These are phyloP conservation scores for Scelioninae gen. 1 DNA, from an alignment of 2,888 invertebrate genomes.

Conservation along the genomic window DNA sequence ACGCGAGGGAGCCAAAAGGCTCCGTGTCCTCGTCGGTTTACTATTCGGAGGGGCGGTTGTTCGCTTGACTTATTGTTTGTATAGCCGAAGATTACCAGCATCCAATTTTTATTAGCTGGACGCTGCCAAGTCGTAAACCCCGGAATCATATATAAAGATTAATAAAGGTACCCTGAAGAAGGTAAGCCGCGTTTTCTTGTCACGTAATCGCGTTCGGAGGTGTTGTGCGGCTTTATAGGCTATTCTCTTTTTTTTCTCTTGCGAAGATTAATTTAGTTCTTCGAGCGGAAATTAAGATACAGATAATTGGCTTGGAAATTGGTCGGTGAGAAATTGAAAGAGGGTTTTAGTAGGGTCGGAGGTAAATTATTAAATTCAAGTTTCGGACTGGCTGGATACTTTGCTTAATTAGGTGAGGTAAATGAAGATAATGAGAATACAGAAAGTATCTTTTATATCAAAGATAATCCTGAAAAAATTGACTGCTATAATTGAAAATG, in stretches of 20 bases:
- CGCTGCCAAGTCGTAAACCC: conserved; percentile 60
- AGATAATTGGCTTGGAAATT: conserved; percentile 55
- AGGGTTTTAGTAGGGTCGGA: too few relatives aligned
- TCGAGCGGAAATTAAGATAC: conserved; percentile 58
- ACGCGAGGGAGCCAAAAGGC: conserved; percentile 59
- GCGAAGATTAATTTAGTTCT: conserved; percentile 49
- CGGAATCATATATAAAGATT: conserved; percentile 70
- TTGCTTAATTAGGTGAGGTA: too few relatives aligned
- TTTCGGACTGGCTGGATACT: neutral
- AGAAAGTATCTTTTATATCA: too few relatives aligned
- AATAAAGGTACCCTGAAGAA: conserved; percentile 56
- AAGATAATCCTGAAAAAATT: too few relatives aligned
- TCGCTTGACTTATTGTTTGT: conserved; percentile 73
- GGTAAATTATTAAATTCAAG: conserved; percentile 31
- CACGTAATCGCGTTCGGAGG: conserved; percentile 51
- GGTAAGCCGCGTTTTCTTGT: conserved; percentile 42
- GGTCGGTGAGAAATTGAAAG: conserved; percentile 52
- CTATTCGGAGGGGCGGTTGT: conserved; percentile 77
- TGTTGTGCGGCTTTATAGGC: conserved; percentile 58
- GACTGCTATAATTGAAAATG: too few relatives aligned
- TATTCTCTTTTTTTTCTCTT: conserved; percentile 10
- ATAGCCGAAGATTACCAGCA: conserved; percentile 78
- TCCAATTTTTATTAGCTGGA: conserved; percentile 81
- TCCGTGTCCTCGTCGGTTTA: conserved; percentile 71
- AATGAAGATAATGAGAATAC: too few relatives aligned